A percentile compares a stretch with the other conserved stretches of the same genome.
These are phyloP conservation scores for Leptopilina clavipes DNA, from an alignment of 1,140 invertebrate species.

Conservation along the genomic window DNA sequence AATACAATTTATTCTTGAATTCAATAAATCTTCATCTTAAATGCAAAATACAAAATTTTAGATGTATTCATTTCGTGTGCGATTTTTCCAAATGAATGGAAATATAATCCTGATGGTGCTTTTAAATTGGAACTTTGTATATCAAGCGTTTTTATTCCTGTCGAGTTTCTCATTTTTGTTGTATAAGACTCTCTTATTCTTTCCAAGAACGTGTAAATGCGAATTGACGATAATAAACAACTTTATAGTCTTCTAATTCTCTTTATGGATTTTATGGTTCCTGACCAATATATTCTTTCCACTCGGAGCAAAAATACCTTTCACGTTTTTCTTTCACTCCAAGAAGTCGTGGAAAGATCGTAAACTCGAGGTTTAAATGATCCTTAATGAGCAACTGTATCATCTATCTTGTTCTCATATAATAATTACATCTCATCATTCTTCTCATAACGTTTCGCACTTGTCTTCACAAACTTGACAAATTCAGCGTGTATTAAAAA, in stretches of 20 bases:
- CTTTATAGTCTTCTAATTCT: conserved; percentile 26
- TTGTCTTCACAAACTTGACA: background rate
- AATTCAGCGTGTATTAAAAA: background rate
- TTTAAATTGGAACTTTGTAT: background rate
- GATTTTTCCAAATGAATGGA: background rate
- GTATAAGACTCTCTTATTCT: background rate
- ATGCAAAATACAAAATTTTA: too few relatives aligned
- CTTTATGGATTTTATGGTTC: conserved; percentile 32
- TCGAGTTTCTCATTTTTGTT: background rate
- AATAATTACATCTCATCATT: conserved; percentile 10
- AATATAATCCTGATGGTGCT: background rate
- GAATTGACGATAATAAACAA: conserved; percentile 10
- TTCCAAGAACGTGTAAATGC: conserved; percentile 27
- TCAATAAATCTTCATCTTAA: too few relatives aligned
- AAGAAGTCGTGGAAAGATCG: conserved; percentile 18
- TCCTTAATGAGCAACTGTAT: conserved; percentile 19
- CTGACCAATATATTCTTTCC: background rate
- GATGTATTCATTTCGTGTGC: too few relatives aligned
- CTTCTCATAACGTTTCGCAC: background rate
- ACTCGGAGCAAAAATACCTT: background rate
- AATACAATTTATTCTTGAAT: too few relatives aligned
- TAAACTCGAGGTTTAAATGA: conserved; percentile 20
- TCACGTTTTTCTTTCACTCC: conserved; percentile 2
- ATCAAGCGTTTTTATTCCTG: background rate
- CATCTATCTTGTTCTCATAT: background rate